These are phyloP conservation scores for Salvelinus alpinus DNA, from an alignment of 2,113 vertebrate genomes.

Conservation along the genomic window DNA sequence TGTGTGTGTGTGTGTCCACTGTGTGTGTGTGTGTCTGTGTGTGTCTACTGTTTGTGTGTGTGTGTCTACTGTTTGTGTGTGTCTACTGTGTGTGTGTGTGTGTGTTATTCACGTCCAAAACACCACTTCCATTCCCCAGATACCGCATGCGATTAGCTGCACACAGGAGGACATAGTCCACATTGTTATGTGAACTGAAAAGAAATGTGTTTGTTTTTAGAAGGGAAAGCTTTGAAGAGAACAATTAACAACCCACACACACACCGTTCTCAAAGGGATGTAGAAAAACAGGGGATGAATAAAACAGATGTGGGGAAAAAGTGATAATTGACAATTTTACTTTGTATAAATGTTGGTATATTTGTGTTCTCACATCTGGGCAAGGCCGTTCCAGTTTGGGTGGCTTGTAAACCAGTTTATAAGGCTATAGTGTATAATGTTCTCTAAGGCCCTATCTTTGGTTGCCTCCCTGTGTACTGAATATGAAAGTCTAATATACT, in stretches of 20 bases:
- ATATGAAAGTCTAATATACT: too few relatives aligned
- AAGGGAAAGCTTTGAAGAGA: not conserved
- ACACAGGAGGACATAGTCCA: not conserved
- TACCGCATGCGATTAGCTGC: not conserved
- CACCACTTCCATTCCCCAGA: slow-evolving; percentile 15
- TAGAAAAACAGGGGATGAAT: not conserved
- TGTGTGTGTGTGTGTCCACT: not conserved
- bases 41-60: too few relatives aligned
- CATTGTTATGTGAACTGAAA: not conserved
- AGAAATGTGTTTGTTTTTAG: not conserved
- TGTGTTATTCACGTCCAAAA: slow-evolving; percentile 20
- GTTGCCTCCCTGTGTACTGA: too few relatives aligned
- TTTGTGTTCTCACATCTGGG: not conserved
- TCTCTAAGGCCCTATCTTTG: too few relatives aligned
- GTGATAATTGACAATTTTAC: not conserved
- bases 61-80: not conserved
- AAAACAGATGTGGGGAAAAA: not conserved
- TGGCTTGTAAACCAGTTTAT: not conserved
- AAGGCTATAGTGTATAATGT: too few relatives aligned
- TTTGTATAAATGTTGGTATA: too few relatives aligned
- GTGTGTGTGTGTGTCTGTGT: not conserved
- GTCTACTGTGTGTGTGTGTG: not conserved
- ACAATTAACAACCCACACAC: not conserved
- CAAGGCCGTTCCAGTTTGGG: not conserved
- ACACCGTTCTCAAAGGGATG: not conserved